Conservation (phyloP, 2,888 invertebrate species). For the Caenorhabditis macrosperma region DNA sequence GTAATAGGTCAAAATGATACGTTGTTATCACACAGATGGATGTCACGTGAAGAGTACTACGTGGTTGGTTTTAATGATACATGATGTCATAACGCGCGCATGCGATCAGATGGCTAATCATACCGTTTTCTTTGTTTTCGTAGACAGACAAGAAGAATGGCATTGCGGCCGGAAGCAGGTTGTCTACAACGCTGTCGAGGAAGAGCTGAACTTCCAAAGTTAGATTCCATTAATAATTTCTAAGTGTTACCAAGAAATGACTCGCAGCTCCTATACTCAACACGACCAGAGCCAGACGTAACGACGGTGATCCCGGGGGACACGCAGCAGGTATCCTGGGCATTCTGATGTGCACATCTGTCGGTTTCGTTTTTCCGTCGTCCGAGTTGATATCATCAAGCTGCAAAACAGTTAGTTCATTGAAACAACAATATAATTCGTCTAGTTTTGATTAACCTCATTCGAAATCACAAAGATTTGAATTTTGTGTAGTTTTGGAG, state of each 20-base stretch:
- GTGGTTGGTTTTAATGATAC: not conserved
- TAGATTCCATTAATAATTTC: not conserved
- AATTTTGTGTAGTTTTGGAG: conserved; percentile 10
- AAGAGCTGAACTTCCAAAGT: conserved; percentile 66
- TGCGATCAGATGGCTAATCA: no score
- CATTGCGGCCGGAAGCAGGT: conserved; percentile 73
- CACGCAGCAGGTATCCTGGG: conserved; percentile 47
- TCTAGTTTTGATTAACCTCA: conserved; percentile 9
- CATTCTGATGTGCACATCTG: conserved; percentile 56
- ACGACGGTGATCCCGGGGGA: conserved; percentile 54
- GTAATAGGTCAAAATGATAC: conserved; percentile 27
- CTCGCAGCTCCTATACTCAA: conserved; percentile 74
- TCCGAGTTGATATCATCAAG: conserved; percentile 23
- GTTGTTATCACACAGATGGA: not conserved
- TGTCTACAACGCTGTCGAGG: conserved; percentile 77
- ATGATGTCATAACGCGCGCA: conserved; percentile 6
- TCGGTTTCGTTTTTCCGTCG: conserved; percentile 37
- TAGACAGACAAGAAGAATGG: conserved; percentile 70
- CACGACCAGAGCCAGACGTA: conserved; percentile 63
- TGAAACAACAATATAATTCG: not conserved
- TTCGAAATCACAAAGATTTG: conserved; percentile 41
- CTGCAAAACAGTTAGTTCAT: conserved; percentile 21
- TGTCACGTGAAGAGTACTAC: not conserved
- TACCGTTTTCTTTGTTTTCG: conserved; percentile 63
- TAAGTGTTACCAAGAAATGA: conserved; percentile 67